These are phyloP conservation scores for Brachymystax lenok DNA, from an alignment of 2,797 vertebrate species.

Conservation along the genomic window DNA sequence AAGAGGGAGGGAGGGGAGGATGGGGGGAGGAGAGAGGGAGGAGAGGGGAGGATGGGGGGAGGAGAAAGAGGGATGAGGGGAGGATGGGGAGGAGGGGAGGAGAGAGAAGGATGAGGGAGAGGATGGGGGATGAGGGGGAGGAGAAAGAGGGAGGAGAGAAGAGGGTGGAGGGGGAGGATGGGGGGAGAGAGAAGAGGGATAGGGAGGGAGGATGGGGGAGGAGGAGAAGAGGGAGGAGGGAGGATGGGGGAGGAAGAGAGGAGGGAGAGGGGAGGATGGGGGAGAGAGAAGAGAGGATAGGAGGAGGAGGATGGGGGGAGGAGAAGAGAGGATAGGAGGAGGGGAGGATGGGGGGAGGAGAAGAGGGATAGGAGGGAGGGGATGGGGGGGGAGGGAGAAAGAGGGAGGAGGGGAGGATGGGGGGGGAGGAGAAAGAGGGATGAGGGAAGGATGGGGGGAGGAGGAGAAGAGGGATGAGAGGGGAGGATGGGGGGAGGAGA, in stretches of 20 bases:
- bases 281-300: slow-evolving; percentile 14
- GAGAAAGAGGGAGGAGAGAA: slow-evolving; percentile 14
- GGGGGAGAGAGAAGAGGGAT: slow-evolving; percentile 32
- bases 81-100: slow-evolving; percentile 55
- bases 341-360: slow-evolving; percentile 12
- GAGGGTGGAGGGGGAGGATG: slow-evolving; percentile 41
- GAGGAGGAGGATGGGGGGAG: slow-evolving; percentile 47
- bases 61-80: slow-evolving; percentile 25
- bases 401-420: slow-evolving; percentile 45
- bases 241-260: slow-evolving; percentile 13
- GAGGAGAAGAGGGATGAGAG: slow-evolving; percentile 17
- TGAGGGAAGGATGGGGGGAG: too few relatives aligned
- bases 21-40: slow-evolving; percentile 39
- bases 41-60: slow-evolving; percentile 12
- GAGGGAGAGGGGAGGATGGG: slow-evolving; percentile 51
- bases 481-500: slow-evolving; percentile 43
- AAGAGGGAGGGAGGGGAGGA: slow-evolving; percentile 39
- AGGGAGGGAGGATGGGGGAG: slow-evolving; percentile 46
- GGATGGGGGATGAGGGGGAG: slow-evolving; percentile 44
- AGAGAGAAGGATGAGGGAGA: slow-evolving; percentile 26
- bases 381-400: slow-evolving; percentile 52
- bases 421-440: slow-evolving; percentile 5
- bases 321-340: too few relatives aligned
- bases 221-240: slow-evolving; percentile 24
- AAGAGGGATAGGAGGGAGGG: slow-evolving; percentile 30